A percentile compares a stretch with the other conserved stretches of the same genome.
Evolutionary conservation across 1,140 invertebrate genomes (phyloP).

Genomic region (Zaprionus kolodkinae): DNA sequence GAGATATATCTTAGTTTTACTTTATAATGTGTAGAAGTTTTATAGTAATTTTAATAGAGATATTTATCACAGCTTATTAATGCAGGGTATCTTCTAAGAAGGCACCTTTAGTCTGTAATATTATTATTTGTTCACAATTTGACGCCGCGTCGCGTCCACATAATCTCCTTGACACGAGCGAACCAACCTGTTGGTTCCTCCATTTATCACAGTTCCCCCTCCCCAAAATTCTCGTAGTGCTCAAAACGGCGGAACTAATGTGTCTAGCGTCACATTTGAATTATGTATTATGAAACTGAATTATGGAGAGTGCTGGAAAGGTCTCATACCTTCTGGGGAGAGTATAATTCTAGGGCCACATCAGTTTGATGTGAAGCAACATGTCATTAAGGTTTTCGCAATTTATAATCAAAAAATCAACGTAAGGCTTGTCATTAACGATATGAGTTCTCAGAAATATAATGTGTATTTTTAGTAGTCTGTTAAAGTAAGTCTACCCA

Average conservation of each 20-base stretch:
- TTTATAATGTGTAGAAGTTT: background rate
- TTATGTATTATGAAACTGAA: conserved; percentile 67
- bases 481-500: background rate
- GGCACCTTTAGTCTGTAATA: background rate
- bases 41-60: background rate
- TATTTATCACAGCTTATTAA: too few species aligned
- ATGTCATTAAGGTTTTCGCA: conserved; percentile 54
- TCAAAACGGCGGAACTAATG: conserved; percentile 77
- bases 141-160: conserved; percentile 14
- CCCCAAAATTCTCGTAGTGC: conserved; percentile 38
- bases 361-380: conserved; percentile 57
- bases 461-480: background rate
- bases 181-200: conserved; percentile 65
- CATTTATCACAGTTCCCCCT: conserved; percentile 51
- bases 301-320: conserved; percentile 17
- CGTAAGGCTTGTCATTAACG: background rate
- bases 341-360: conserved; percentile 27
- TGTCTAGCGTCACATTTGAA: conserved; percentile 70
- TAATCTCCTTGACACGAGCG: conserved; percentile 54
- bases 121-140: conserved; percentile 36
- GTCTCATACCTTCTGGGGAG: conserved; percentile 8
- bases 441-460: background rate
- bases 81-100: background rate
- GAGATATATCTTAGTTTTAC: background rate
- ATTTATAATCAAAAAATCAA: conserved; percentile 57